Base-by-base conservation (phyloP, 2,888 invertebrate genomes). In the Hyles lineata region DNA sequence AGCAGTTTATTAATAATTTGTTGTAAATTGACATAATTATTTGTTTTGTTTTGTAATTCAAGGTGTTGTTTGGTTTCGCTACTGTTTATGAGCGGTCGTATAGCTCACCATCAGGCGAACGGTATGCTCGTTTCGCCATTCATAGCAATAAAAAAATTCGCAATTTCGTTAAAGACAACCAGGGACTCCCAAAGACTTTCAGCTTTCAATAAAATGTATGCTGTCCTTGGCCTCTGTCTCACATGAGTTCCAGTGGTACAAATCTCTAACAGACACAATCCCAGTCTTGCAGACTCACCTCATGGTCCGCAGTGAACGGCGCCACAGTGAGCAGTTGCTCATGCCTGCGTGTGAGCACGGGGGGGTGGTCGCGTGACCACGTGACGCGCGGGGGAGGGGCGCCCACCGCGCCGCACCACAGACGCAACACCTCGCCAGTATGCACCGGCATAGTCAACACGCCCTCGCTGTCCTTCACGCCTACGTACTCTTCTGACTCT, bases 391-490 rank as follows among this genome's bases (percentile, higher is more conserved):
- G 97, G 0, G 95, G 91, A 0, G 97, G 96, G 62, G 94, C 93
- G 6, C 96, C 96, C 17, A 95, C 95, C 0, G 94, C 96, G 0
- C 96, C 96, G 82, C 97, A 97, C 90, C 96, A 96, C 72, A 97
- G 83, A 0, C 96, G 95, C 0, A 96, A 90, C 32, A 84, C 79
- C 0, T 84, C 87, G 32, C 89, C 89, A 2, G 88, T 86, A 60
- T 83, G 83, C 1, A 93, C 88, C 0, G 89, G 82, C 70, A 89
- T 84, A 0, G 92, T 91, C 2, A 94, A 77, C 0, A 91, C 89
- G 0, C 89, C 89, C 1, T 92, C 92, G 0, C 82, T 83, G 71
- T 92, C 91, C 70, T 85, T 82, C 1, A 80, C 85, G 0, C 94
- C 94, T 0, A 93, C 91, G 75, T 90, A 92, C 0, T 93, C 92